Evolutionary conservation across 2,888 invertebrate species (phyloP).

Genomic region (Epiblema foenella): DNA sequence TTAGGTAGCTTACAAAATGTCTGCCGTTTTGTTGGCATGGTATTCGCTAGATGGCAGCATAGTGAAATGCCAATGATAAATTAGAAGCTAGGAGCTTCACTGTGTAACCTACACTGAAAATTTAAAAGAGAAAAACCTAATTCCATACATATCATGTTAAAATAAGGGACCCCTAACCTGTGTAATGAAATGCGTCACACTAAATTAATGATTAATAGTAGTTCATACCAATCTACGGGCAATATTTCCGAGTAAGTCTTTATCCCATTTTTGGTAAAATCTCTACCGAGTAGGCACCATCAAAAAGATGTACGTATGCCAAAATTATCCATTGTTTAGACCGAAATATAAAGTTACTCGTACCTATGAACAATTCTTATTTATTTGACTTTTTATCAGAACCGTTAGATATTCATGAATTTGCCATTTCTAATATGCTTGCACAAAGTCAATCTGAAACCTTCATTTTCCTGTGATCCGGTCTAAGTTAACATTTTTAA

Average conservation of each 20-base stretch:
- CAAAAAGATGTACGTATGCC: neutral
- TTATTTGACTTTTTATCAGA: no score
- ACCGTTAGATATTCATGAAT: no score
- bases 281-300: neutral
- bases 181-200: constrained; percentile 15
- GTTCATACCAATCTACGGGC: neutral
- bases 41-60: constrained; percentile 32
- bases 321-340: neutral
- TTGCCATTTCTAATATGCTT: no score
- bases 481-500: no score
- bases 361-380: no score
- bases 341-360: neutral
- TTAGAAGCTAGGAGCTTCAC: constrained; percentile 7
- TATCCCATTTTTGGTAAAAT: neutral
- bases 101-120: neutral
- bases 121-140: constrained; percentile 25
- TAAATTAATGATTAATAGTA: neutral
- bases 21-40: constrained; percentile 34
- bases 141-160: constrained; percentile 48
- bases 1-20: constrained; percentile 23
- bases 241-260: neutral
- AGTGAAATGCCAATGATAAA: constrained; percentile 23
- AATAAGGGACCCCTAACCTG: constrained; percentile 41
- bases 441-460: no score
- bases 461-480: no score